phyloP scores from a whole-genome alignment of 2,113 vertebrate species.

The human region GRCh38 chr4:158252501-158253000 shows the following conservation, averaged over 20 bases:
- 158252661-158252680: fast-evolving
- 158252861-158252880: background rate
- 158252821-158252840: background rate
- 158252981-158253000: background rate
- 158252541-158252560: background rate
- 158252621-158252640: no score
- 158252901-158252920: background rate
- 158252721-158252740: no score
- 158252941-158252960: background rate
- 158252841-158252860: background rate
- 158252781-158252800: no score
- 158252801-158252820: no score
- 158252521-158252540: background rate
- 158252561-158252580: no score
- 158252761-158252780: no score
- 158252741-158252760: no score
- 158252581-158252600: no score
- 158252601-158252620: no score
- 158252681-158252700: no score
- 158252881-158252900: background rate
- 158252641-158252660: no score
- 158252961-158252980: background rate
- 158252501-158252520: background rate
- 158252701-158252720: no score
- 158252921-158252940: background rate